Evolutionary conservation across 2,888 invertebrate genomes (phyloP).

Genomic region (Crematogaster levior): DNA sequence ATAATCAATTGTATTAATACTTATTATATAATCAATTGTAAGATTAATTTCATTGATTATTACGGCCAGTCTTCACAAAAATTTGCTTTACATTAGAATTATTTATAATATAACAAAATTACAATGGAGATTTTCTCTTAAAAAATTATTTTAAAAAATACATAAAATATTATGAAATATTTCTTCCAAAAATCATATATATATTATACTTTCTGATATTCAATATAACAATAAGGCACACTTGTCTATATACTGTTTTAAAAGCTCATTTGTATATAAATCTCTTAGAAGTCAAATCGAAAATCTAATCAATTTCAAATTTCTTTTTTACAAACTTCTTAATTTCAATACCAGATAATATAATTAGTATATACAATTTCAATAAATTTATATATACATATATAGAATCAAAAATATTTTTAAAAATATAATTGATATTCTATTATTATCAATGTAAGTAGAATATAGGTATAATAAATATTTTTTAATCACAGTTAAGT

Average conservation of each 20-base stretch:
- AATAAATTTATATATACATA: background rate
- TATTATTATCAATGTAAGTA: background rate
- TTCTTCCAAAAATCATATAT: background rate
- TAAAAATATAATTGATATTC: background rate
- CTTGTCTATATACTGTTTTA: background rate
- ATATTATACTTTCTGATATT: background rate
- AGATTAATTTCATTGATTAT: background rate
- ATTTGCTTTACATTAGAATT: no score
- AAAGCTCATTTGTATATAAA: background rate
- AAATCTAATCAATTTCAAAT: background rate
- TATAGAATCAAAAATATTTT: background rate
- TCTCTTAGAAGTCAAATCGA: background rate
- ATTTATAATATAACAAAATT: background rate
- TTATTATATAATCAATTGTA: background rate
- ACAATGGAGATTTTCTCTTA: background rate
- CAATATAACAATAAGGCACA: background rate
- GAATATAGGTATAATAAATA: background rate
- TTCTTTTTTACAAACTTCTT: background rate
- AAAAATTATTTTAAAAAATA: no score
- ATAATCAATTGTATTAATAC: no score
- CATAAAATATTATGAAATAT: background rate
- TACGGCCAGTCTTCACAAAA: background rate
- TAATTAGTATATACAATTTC: background rate
- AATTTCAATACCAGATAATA: background rate
- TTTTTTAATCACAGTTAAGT: conserved; percentile 3